Evolutionary conservation across 2,888 invertebrate species (phyloP), one percentile per base, ranked within the genome.

Genomic region (Sesamia inferens): DNA sequence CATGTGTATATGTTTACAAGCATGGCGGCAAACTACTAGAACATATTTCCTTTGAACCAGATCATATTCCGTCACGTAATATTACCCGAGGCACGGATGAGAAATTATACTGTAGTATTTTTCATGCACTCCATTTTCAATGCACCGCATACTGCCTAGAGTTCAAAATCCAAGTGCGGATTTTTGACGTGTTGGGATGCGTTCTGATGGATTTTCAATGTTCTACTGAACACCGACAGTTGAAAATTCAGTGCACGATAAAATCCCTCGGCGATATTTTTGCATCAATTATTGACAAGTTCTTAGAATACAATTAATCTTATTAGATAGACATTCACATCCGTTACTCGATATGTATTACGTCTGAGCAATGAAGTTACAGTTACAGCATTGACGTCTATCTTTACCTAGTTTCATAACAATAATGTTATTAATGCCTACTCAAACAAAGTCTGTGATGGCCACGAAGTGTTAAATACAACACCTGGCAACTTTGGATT

Each of bases 241-340:
- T 48, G 16, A 16, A 7, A 48, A 48, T 48, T 19, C 51, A 19
- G 3, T 51, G 51, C 51, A 7, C 19, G 51, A 51, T 8, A 51
- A 51, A 19, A 19, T 51, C 19, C 19, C 51, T 7, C 51, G 0
- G 19, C 51, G 19, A 51, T 19, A 51, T 51, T 51, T 51, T 51
- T 19, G 7, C 8, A 19, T 19, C 19, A 19, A 51, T 19, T 51
- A 51, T 19, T 51, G 8, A 51, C 4, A 13, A 67, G 3, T 78
- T 72, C 63, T 54, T 19, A 68, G 73, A 73, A 69, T n/a, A 69
- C 68, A 66, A 78, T 78, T 42, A 42, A 57, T 69, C 48, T 48
- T 14, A 65, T 78, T 55, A 54, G 22, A 58, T 48, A 67, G 42
- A 73, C 68, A 67, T 70, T 69, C 79, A 79, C 69, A 79, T 79